Base-by-base conservation (phyloP, 1,140 invertebrate genomes). In the Drosophila teissieri region DNA sequence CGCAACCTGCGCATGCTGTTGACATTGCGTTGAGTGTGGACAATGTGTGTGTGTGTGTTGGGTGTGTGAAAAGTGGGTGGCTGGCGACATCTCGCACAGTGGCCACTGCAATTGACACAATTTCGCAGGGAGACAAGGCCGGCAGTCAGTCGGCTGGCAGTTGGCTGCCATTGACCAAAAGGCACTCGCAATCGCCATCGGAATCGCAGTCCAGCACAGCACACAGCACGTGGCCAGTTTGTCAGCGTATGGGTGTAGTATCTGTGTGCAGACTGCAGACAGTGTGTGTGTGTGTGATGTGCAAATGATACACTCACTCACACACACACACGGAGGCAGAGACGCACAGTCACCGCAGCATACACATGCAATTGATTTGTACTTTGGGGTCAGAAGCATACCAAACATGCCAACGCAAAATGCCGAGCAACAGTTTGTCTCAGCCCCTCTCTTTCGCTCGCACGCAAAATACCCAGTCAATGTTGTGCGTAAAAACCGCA, bases 71-170 rank as follows among this genome's bases (percentile, higher is more conserved):
- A 51, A 34, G 36, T 44, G n/a, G 45, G 39, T 15, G 17, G 14
- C 12, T 48, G 14, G 17, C 37, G 64, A 48, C 57, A 64, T 34
- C 17, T 34, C 53, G 39, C 64, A 70, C 64, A 70, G 36, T 63
- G 75, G 80, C 46, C 60, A 83, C 73, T 91, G 89, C 88, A 91
- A 91, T 91, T 91, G 88, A 91, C 88, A 91, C 88, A 91, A 91
- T 91, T 91, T 89, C 54, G 44, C 73, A 67, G 76, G 40, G 64
- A 77, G 85, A 78, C 77, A 73, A 78, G 77, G 62, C 63, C 80
- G 61, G 64, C 70, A 22, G 39, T 17, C 70, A 22, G 39, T 36
- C 34, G 56, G 44, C 56, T 62, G 62, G 55, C 70, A 22, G 39
- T 36, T 22, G 56, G 44, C 56, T 62, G 62, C 51, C 70, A 68